A percentile compares a stretch with the other conserved stretches of the same genome.
phyloP scores from a whole-genome alignment of 2,797 vertebrate species.

The Holocentrus rufus region DNA sequence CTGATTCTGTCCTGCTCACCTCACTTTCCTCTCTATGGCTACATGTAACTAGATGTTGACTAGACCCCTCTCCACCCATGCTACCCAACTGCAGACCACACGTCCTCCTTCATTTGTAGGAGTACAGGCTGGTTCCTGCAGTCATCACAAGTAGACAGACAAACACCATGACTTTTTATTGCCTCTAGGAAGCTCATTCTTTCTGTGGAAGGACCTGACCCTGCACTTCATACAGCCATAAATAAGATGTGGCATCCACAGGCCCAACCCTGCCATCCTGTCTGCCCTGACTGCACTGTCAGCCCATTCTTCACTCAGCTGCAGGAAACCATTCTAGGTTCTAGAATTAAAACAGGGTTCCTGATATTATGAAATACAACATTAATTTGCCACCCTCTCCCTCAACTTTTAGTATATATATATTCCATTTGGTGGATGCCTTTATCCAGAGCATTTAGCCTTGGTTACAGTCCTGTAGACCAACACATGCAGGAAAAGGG shows the following conservation, averaged over 20 bases:
- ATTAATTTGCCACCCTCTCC: constrained; percentile 10
- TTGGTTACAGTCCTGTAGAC: background rate
- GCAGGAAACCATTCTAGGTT: constrained; percentile 31
- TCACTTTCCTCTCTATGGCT: background rate
- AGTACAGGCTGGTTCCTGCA: constrained; percentile 54
- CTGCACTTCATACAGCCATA: constrained; percentile 77
- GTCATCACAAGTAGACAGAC: constrained; percentile 56
- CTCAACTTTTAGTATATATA: constrained; percentile 12
- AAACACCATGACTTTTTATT: constrained; percentile 71
- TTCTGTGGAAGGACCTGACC: constrained; percentile 76
- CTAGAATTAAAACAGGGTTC: constrained; percentile 22
- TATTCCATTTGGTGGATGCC: constrained; percentile 10
- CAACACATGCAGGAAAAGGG: background rate
- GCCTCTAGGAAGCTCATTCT: constrained; percentile 71
- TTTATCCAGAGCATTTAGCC: background rate
- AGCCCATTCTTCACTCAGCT: constrained; percentile 51
- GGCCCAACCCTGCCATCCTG: constrained; percentile 58
- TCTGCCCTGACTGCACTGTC: constrained; percentile 59
- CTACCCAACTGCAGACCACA: background rate
- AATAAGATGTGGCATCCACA: constrained; percentile 76
- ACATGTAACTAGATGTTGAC: constrained; percentile 5
- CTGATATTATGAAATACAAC: constrained; percentile 18
- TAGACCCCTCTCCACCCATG: constrained; percentile 13
- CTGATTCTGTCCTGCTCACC: background rate
- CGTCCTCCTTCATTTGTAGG: constrained; percentile 47